phyloP scores from a whole-genome alignment of 2,888 invertebrate species.

The Augiades crinisus region DNA sequence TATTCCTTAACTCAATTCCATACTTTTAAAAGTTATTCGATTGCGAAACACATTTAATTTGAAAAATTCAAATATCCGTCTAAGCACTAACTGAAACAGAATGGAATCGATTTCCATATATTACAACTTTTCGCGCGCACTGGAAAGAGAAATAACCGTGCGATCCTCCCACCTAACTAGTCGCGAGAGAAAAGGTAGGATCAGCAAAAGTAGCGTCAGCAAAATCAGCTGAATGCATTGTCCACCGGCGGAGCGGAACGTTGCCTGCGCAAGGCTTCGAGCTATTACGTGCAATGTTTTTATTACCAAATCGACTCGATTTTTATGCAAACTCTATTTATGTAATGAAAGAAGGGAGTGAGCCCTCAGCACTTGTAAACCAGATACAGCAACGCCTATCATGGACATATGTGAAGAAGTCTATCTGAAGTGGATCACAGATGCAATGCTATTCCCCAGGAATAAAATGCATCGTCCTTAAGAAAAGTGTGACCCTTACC shows the following conservation, averaged over 20 bases:
- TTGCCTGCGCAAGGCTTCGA: slow-evolving; percentile 36
- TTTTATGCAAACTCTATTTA: too few species aligned
- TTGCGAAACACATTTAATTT: not conserved
- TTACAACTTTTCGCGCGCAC: slow-evolving; percentile 35
- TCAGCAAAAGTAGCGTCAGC: slow-evolving; percentile 69
- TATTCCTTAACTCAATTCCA: not conserved
- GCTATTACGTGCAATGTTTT: slow-evolving; percentile 26
- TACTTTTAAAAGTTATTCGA: not conserved
- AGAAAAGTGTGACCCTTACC: too few species aligned
- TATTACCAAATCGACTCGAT: too few species aligned
- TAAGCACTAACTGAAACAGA: not conserved
- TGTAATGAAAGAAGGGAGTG: too few species aligned
- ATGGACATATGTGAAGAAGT: too few species aligned
- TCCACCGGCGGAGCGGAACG: slow-evolving; percentile 59
- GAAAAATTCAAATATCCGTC: not conserved
- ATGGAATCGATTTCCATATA: slow-evolving; percentile 11
- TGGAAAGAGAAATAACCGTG: slow-evolving; percentile 42
- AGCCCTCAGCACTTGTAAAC: too few species aligned
- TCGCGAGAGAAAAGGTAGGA: slow-evolving; percentile 43
- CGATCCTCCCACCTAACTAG: slow-evolving; percentile 28
- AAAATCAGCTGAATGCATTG: slow-evolving; percentile 72
- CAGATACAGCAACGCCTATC: too few species aligned
- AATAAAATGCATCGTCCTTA: too few species aligned
- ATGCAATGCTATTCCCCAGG: too few species aligned
- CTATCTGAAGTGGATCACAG: too few species aligned